phyloP scores from a whole-genome alignment of 2,888 invertebrate genomes.

The Apamea crenata region DNA sequence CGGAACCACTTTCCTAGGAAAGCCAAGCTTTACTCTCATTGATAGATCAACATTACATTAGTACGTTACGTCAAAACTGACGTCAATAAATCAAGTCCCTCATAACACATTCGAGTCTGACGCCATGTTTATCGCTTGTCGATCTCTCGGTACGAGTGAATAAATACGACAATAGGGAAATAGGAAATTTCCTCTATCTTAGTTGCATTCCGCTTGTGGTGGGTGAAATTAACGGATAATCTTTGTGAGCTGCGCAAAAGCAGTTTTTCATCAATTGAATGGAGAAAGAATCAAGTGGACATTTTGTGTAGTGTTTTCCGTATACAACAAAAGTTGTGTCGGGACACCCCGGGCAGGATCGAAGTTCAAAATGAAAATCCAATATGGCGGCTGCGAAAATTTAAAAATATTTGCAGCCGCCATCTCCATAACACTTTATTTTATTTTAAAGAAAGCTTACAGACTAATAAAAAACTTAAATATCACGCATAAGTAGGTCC shows the following conservation, averaged over 20 bases:
- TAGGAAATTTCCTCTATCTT: not conserved
- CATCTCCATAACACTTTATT: too few relatives aligned
- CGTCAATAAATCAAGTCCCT: conserved; percentile 4
- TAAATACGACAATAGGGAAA: not conserved
- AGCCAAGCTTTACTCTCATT: not conserved
- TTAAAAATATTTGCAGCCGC: too few relatives aligned
- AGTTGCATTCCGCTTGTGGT: not conserved
- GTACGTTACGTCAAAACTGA: not conserved
- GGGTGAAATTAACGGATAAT: not conserved
- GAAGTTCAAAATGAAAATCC: too few relatives aligned
- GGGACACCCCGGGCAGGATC: too few relatives aligned
- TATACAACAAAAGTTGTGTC: not conserved
- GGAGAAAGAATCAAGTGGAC: not conserved
- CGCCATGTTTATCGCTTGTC: not conserved
- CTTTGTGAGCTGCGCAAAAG: too few relatives aligned
- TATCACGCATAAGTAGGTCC: too few relatives aligned
- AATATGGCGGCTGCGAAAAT: too few relatives aligned
- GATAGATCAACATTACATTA: not conserved
- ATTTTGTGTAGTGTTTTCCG: not conserved
- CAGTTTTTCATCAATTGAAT: not conserved
- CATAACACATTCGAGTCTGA: not conserved
- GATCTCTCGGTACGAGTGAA: not conserved
- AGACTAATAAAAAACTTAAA: too few relatives aligned
- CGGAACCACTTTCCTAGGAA: not conserved
- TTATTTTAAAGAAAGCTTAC: too few relatives aligned